Percentiles rank a stretch among this genome's conserved stretches.
Evolutionary conservation across 1,140 invertebrate genomes (phyloP).

Genomic region (Cydia splendana): DNA sequence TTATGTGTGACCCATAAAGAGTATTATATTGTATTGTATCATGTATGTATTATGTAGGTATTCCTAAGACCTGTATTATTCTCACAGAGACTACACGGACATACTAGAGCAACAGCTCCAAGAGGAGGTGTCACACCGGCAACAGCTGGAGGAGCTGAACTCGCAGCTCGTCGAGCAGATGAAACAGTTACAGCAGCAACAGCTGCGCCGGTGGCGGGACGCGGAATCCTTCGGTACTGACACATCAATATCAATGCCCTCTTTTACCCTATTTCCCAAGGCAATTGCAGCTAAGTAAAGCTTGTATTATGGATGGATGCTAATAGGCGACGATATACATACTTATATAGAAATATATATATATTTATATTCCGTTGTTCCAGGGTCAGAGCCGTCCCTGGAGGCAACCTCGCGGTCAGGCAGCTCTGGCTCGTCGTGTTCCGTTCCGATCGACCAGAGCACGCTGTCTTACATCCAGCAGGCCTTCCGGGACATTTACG

Average conservation of each 20-base stretch:
- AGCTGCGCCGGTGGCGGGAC: conserved; percentile 65
- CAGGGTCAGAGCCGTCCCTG: conserved; percentile 71
- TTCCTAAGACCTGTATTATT: not conserved
- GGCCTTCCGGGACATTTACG: conserved; percentile 71
- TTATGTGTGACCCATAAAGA: no score
- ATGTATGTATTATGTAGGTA: no score
- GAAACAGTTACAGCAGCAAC: conserved; percentile 68
- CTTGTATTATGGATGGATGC: no score
- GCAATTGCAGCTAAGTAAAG: no score
- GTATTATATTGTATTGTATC: no score
- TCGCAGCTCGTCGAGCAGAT: conserved; percentile 69
- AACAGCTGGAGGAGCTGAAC: conserved; percentile 71
- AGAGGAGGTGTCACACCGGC: conserved; percentile 67
- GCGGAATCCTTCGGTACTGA: conserved; percentile 60
- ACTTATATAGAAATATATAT: no score
- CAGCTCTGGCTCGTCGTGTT: conserved; percentile 62
- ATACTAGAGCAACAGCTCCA: conserved; percentile 66
- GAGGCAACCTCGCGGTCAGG: conserved; percentile 61
- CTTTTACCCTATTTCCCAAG: no score
- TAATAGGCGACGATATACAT: no score
- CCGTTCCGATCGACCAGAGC: conserved; percentile 69
- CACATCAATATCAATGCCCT: no score
- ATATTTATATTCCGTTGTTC: not conserved
- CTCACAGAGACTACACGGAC: conserved; percentile 64
- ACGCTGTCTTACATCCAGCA: conserved; percentile 73